These are phyloP conservation scores for Trichogramma dendrolimi DNA, from an alignment of 2,888 invertebrate species.

Conservation along the genomic window DNA sequence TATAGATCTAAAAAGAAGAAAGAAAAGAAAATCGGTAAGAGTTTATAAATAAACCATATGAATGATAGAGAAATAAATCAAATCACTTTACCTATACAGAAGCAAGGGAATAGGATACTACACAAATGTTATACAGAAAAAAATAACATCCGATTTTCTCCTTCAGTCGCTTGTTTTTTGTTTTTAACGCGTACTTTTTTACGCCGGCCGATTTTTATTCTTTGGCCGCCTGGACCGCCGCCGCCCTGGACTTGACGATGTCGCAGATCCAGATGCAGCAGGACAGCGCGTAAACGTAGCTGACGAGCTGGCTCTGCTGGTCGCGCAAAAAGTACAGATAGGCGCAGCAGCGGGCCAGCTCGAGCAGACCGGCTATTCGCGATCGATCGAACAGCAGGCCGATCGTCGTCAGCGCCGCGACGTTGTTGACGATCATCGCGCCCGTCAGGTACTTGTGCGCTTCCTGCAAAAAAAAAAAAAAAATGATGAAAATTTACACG, in stretches of 20 bases:
- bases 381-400: constrained; percentile 69
- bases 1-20: too few relatives aligned
- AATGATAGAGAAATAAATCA: too few relatives aligned
- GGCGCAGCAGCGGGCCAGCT: constrained; percentile 64
- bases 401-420: constrained; percentile 65
- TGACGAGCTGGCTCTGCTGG: constrained; percentile 30
- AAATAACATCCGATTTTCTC: too few relatives aligned
- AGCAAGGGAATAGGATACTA: too few relatives aligned
- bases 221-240: too few relatives aligned
- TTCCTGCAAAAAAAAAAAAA: constrained; percentile 55
- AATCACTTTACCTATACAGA: too few relatives aligned
- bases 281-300: constrained; percentile 10
- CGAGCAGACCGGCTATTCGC: constrained; percentile 40
- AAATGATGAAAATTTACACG: constrained; percentile 12
- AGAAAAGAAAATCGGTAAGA: too few relatives aligned
- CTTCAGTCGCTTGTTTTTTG: too few relatives aligned
- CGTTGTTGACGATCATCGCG: constrained; percentile 61
- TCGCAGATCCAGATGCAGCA: constrained; percentile 20
- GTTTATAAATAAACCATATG: too few relatives aligned
- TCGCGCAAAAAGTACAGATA: constrained; percentile 53
- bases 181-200: too few relatives aligned
- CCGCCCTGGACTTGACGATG: not conserved
- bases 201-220: too few relatives aligned
- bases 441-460: constrained; percentile 60
- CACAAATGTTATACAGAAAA: too few relatives aligned